Conservation (phyloP, 2,888 invertebrate species). For the Ypsolopha scabrella region DNA sequence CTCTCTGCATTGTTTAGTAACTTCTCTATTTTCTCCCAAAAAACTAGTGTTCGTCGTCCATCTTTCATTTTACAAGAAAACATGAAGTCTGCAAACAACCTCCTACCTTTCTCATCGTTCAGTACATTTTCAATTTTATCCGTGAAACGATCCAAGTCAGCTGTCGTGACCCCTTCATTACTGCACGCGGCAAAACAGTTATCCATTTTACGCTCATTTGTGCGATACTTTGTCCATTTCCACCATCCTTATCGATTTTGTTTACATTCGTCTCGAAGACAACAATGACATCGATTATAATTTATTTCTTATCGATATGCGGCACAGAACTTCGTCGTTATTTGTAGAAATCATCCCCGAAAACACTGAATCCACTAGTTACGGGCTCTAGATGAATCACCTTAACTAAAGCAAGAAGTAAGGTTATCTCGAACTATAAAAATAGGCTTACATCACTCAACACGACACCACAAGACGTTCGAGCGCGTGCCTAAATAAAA, state of each 20-base stretch:
- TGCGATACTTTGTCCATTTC: conserved; percentile 21
- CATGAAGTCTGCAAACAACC: conserved; percentile 59
- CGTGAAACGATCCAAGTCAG: conserved; percentile 61
- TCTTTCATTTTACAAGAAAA: conserved; percentile 46
- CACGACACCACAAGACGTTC: conserved; percentile 12
- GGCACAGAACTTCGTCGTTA: conserved; percentile 1
- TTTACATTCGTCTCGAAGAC: conserved; percentile 1
- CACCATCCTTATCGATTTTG: conserved; percentile 39
- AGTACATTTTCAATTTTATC: conserved; percentile 65
- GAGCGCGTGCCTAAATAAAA: conserved; percentile 42
- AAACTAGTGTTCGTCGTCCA: conserved; percentile 43
- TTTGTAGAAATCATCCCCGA: neutral
- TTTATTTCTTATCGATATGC: neutral
- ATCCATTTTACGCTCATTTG: conserved; percentile 50
- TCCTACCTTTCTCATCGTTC: conserved; percentile 54
- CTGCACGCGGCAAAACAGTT: conserved; percentile 60
- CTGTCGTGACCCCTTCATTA: conserved; percentile 49
- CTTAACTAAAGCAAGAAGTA: conserved; percentile 28
- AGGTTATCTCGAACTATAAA: conserved; percentile 46
- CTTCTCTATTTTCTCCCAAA: conserved; percentile 53
- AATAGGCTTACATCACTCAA: conserved; percentile 40
- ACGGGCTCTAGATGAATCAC: conserved; percentile 28
- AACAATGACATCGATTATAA: neutral
- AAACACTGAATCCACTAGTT: neutral
- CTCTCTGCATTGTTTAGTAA: conserved; percentile 39